These are phyloP conservation scores for Neofelis nebulosa DNA, from an alignment of 2,113 vertebrate species.

Conservation along the genomic window DNA sequence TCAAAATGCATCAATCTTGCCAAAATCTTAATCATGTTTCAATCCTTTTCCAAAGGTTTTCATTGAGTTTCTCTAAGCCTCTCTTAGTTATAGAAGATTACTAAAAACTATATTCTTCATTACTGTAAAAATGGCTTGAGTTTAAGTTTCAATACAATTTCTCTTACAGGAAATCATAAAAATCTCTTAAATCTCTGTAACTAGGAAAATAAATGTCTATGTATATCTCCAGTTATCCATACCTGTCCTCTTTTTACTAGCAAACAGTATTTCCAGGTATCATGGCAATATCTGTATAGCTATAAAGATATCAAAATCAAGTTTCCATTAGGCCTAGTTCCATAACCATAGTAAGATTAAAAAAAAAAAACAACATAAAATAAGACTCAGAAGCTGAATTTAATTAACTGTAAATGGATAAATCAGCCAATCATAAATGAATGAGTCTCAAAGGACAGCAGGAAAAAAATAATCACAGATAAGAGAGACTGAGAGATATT, in stretches of 20 bases:
- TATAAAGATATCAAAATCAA: constrained; percentile 43
- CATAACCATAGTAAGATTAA: constrained; percentile 7
- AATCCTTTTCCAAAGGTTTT: constrained; percentile 44
- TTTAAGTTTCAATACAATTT: constrained; percentile 38
- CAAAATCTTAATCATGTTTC: constrained; percentile 45
- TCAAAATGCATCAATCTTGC: neutral
- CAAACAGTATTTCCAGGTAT: neutral
- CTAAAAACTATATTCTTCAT: constrained; percentile 16
- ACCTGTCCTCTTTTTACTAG: constrained; percentile 18
- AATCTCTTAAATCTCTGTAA: constrained; percentile 40
- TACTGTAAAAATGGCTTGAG: constrained; percentile 29
- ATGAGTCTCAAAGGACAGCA: constrained; percentile 24
- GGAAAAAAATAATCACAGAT: constrained; percentile 69
- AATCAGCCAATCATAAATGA: constrained; percentile 56
- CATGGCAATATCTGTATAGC: neutral
- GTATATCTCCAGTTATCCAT: constrained; percentile 28
- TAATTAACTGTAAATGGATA: constrained; percentile 70
- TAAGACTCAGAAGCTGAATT: constrained; percentile 51
- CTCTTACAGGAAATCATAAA: constrained; percentile 44
- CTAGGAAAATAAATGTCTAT: constrained; percentile 42
- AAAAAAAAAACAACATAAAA: neutral
- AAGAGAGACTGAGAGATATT: constrained; percentile 55
- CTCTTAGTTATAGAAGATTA: constrained; percentile 42
- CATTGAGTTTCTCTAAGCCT: constrained; percentile 26
- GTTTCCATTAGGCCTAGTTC: constrained; percentile 49